These are phyloP conservation scores for Drosophila lacertosa DNA, from an alignment of 1,140 invertebrate species.

Conservation along the genomic window DNA sequence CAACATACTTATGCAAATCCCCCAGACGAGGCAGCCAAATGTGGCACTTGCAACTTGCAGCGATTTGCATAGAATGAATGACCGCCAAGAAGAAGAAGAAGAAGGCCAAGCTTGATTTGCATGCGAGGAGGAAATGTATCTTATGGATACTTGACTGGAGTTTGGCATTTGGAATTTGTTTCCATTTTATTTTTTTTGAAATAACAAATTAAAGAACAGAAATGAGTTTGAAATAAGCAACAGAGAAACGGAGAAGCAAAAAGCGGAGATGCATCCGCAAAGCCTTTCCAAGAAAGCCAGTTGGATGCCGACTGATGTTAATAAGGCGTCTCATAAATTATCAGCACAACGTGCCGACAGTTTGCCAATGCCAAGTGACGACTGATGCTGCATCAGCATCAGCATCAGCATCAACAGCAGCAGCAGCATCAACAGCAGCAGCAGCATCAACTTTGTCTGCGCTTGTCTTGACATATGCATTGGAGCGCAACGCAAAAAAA, in stretches of 20 bases:
- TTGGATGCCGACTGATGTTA: slow-evolving; percentile 74
- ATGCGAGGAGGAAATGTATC: slow-evolving; percentile 34
- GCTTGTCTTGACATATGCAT: slow-evolving; percentile 77
- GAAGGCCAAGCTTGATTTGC: slow-evolving; percentile 52
- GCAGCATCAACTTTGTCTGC: slow-evolving; percentile 12
- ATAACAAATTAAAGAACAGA: slow-evolving; percentile 77
- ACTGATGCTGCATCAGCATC: not conserved
- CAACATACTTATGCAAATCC: slow-evolving; percentile 79
- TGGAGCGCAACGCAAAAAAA: slow-evolving; percentile 80
- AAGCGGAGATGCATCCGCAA: slow-evolving; percentile 64
- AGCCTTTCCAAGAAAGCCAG: slow-evolving; percentile 73
- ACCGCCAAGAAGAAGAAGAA: not conserved
- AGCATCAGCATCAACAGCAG: no score
- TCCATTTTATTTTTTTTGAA: slow-evolving; percentile 23
- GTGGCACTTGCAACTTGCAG: slow-evolving; percentile 37
- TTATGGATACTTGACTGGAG: slow-evolving; percentile 17
- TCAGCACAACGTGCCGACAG: slow-evolving; percentile 71
- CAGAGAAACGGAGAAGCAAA: slow-evolving; percentile 32
- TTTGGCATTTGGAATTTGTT: not conserved
- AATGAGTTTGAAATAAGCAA: slow-evolving; percentile 63
- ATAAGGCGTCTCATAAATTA: slow-evolving; percentile 83
- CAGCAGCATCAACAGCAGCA: not conserved
- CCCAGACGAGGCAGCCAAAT: slow-evolving; percentile 46
- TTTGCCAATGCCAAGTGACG: slow-evolving; percentile 45
- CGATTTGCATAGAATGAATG: slow-evolving; percentile 75